These are phyloP conservation scores for Caenorhabditis macrosperma DNA, from an alignment of 2,888 invertebrate species.

Conservation along the genomic window DNA sequence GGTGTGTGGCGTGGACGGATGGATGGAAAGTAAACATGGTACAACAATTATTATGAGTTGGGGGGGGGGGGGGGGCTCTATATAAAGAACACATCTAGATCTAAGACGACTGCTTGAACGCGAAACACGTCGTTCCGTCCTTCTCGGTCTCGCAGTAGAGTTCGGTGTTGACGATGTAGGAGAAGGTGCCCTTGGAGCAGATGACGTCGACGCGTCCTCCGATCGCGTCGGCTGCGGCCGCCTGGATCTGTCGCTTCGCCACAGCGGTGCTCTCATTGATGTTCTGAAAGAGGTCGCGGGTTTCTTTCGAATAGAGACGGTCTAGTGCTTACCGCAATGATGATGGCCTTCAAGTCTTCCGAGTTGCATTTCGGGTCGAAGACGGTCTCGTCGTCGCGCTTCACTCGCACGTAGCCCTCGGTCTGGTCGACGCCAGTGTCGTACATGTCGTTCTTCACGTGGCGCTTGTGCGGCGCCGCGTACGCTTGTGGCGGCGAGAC, in stretches of 20 bases:
- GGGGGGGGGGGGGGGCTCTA: no score
- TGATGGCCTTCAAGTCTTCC: slow-evolving; percentile 67
- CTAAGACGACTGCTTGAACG: slow-evolving; percentile 73
- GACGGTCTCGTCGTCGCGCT: slow-evolving; percentile 64
- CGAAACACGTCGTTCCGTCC: slow-evolving; percentile 77
- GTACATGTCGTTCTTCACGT: slow-evolving; percentile 26
- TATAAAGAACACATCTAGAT: slow-evolving; percentile 3
- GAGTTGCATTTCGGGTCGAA: slow-evolving; percentile 75
- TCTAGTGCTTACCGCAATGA: slow-evolving; percentile 58
- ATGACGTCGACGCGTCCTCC: slow-evolving; percentile 75
- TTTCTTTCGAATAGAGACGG: neutral
- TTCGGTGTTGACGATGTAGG: slow-evolving; percentile 77
- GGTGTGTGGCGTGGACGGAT: no score
- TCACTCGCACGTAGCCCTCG: slow-evolving; percentile 57
- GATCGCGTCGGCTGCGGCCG: slow-evolving; percentile 62
- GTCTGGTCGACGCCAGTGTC: slow-evolving; percentile 54
- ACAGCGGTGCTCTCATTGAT: slow-evolving; percentile 74
- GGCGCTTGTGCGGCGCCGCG: slow-evolving; percentile 50
- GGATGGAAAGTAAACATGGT: no score
- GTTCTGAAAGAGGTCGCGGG: slow-evolving; percentile 68
- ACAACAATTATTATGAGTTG: neutral
- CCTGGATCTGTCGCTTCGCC: slow-evolving; percentile 75
- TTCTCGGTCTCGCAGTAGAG: slow-evolving; percentile 69
- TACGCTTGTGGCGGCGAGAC: slow-evolving; percentile 50
- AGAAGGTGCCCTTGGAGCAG: slow-evolving; percentile 76